Conservation (phyloP, 2,888 invertebrate species). For the Agrochola lota region DNA sequence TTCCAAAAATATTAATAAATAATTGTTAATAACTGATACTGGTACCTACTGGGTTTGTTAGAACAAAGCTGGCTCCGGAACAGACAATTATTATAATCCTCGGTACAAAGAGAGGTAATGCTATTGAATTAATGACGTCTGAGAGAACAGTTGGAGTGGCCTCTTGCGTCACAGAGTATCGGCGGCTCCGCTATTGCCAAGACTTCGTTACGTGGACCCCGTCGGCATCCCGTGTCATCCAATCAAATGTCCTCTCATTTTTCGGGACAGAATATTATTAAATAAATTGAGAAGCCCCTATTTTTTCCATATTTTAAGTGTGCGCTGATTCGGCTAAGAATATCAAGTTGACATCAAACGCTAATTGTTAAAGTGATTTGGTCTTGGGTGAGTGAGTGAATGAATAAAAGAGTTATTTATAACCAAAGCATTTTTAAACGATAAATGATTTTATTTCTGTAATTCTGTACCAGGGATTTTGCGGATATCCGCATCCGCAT, state of each 20-base stretch:
- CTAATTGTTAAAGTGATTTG: slow-evolving; percentile 27
- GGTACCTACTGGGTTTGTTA: slow-evolving; percentile 4
- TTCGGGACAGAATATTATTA: slow-evolving; percentile 57
- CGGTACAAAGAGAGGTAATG: slow-evolving; percentile 66
- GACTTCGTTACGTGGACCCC: slow-evolving; percentile 52
- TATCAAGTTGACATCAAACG: slow-evolving; percentile 55
- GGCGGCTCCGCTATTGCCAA: slow-evolving; percentile 51
- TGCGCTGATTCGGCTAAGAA: slow-evolving; percentile 56
- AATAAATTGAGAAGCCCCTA: slow-evolving; percentile 56
- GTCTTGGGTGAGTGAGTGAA: slow-evolving; percentile 10
- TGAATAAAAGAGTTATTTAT: slow-evolving; percentile 6
- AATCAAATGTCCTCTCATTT: slow-evolving; percentile 59
- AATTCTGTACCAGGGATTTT: too few species aligned
- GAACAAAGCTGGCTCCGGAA: slow-evolving; percentile 43
- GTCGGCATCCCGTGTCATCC: slow-evolving; percentile 50
- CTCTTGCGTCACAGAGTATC: slow-evolving; percentile 52
- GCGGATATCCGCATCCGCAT: too few species aligned
- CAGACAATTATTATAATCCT: slow-evolving; percentile 65
- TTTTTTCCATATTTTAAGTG: slow-evolving; percentile 59
- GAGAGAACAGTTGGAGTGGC: slow-evolving; percentile 50
- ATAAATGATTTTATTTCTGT: too few species aligned
- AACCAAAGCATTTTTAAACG: too few species aligned
- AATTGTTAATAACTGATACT: slow-evolving; percentile 47
- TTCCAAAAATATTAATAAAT: slow-evolving; percentile 48
- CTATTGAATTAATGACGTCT: slow-evolving; percentile 72